These are phyloP conservation scores for Odontamblyopus rebecca DNA, from an alignment of 2,797 vertebrate species.

Conservation along the genomic window DNA sequence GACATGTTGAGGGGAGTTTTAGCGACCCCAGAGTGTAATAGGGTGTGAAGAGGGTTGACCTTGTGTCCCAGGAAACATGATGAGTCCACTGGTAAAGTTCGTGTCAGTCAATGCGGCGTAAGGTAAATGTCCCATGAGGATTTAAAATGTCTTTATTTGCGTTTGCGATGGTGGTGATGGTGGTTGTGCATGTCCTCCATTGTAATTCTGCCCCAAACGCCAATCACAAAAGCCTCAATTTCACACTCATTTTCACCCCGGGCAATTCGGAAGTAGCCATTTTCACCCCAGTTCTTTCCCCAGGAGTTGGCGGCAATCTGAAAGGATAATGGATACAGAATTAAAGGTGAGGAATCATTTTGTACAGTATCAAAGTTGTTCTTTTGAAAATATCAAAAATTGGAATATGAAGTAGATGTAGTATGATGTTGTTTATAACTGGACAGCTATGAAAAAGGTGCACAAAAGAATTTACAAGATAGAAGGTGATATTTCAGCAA, in stretches of 20 bases:
- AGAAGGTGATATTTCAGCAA: too few relatives aligned
- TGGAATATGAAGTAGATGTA: neutral
- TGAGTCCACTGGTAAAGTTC: constrained; percentile 23
- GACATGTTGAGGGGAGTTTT: constrained; percentile 25
- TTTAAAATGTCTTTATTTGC: constrained; percentile 56
- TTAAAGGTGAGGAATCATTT: neutral
- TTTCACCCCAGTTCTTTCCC: constrained; percentile 93
- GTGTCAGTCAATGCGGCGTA: constrained; percentile 19
- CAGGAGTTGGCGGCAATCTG: constrained; percentile 96
- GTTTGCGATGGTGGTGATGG: constrained; percentile 64
- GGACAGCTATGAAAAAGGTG: too few relatives aligned
- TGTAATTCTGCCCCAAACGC: constrained; percentile 92
- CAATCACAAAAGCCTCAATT: constrained; percentile 93
- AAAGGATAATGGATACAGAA: constrained; percentile 6
- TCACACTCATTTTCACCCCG: constrained; percentile 93
- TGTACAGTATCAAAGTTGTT: neutral
- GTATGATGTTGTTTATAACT: neutral
- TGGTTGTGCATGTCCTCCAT: constrained; percentile 92
- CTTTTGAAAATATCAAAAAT: neutral
- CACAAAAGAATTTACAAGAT: neutral
- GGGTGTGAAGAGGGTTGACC: constrained; percentile 15
- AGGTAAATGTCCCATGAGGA: constrained; percentile 26
- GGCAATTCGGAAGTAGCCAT: constrained; percentile 90
- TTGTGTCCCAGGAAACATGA: constrained; percentile 29
- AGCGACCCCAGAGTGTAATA: constrained; percentile 19